phyloP scores from a whole-genome alignment of 2,797 vertebrate genomes.

The Myotis daubentonii region DNA sequence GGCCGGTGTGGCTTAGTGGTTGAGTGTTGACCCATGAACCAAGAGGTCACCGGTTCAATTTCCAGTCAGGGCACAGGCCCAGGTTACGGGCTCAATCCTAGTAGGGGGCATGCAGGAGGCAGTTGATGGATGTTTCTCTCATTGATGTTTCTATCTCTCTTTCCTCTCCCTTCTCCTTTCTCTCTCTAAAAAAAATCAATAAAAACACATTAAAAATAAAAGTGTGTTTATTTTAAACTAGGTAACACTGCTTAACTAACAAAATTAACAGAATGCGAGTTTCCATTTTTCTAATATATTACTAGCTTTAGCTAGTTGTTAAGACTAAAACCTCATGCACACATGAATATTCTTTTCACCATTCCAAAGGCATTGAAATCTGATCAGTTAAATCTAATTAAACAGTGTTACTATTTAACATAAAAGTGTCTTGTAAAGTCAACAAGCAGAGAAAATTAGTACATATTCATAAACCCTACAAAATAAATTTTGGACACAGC shows the following conservation, averaged over 20 bases:
- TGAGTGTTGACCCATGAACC: too few relatives aligned
- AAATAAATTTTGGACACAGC: constrained; percentile 44
- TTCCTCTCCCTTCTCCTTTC: too few relatives aligned
- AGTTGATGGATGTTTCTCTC: too few relatives aligned
- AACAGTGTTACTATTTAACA: constrained; percentile 13
- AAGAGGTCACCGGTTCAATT: too few relatives aligned
- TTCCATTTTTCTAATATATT: constrained; percentile 39
- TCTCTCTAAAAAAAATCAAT: too few relatives aligned
- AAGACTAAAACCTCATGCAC: constrained; percentile 15
- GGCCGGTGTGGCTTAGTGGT: too few relatives aligned
- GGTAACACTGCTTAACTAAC: constrained; percentile 29
- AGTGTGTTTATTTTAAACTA: constrained; percentile 43
- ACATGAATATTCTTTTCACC: neutral
- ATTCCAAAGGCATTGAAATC: constrained; percentile 42
- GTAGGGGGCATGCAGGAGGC: too few relatives aligned
- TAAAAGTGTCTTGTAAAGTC: constrained; percentile 2
- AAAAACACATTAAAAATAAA: neutral
- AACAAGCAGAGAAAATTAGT: constrained; percentile 16
- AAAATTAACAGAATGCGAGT: constrained; percentile 26
- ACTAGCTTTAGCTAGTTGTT: constrained; percentile 14
- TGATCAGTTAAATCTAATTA: constrained; percentile 22
- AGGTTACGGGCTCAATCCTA: too few relatives aligned
- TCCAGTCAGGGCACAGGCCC: too few relatives aligned
- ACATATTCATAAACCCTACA: neutral
- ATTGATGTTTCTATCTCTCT: too few relatives aligned